These are phyloP conservation scores for Osmerus mordax DNA, from an alignment of 2,113 vertebrate species.

Conservation along the genomic window DNA sequence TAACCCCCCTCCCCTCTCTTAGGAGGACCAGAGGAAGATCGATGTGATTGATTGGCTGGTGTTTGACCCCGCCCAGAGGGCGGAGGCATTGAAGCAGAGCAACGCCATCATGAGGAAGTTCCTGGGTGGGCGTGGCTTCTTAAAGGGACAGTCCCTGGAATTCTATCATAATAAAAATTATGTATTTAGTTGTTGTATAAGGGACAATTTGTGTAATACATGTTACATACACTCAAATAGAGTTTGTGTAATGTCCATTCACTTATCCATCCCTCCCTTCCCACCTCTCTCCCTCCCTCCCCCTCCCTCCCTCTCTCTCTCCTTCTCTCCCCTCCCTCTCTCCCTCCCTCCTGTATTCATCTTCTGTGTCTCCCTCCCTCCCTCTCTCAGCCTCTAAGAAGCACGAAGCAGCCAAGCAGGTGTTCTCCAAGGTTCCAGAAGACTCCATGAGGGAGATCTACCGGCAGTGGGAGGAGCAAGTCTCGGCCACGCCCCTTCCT, in stretches of 20 bases:
- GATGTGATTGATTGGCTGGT: slow-evolving; percentile 96
- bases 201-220: not conserved
- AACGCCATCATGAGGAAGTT: slow-evolving; percentile 98
- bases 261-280: not conserved
- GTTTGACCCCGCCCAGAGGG: slow-evolving; percentile 89
- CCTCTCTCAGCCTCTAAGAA: slow-evolving; percentile 83
- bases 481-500: slow-evolving; percentile 79
- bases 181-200: too few relatives aligned
- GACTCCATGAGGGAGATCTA: slow-evolving; percentile 94
- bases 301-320: not conserved
- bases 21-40: slow-evolving; percentile 92
- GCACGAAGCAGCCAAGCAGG: slow-evolving; percentile 91
- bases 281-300: not conserved
- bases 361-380: slow-evolving; percentile 1
- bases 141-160: too few relatives aligned
- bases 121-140: slow-evolving; percentile 73
- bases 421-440: slow-evolving; percentile 92
- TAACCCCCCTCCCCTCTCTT: slow-evolving; percentile 4
- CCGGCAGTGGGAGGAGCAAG: slow-evolving; percentile 84
- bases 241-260: not conserved
- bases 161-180: too few relatives aligned
- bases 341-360: not conserved
- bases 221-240: not conserved
- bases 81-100: slow-evolving; percentile 94
- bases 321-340: not conserved